Conservation (phyloP, 2,797 vertebrate species). For the Selene dorsalis region DNA sequence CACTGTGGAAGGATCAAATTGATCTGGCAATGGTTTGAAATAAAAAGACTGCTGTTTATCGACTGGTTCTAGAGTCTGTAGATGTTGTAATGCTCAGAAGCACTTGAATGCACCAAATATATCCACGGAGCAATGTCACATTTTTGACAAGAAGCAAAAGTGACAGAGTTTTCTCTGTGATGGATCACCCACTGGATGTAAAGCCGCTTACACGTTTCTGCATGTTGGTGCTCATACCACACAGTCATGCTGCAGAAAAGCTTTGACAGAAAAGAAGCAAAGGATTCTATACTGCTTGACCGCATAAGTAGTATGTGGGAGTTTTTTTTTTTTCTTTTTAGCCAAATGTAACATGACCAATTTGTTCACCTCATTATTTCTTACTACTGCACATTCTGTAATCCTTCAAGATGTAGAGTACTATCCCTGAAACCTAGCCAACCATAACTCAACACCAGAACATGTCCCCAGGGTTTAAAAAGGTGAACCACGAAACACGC, state of each 20-base stretch:
- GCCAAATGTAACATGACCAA: neutral
- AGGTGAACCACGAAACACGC: too few relatives aligned
- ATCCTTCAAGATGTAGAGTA: neutral
- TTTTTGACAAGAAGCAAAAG: constrained; percentile 27
- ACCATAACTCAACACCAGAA: neutral
- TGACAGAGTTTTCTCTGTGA: constrained; percentile 31
- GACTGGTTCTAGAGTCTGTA: neutral
- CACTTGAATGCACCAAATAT: constrained; percentile 17
- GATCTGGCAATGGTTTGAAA: neutral
- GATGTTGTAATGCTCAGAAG: neutral
- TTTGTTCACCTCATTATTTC: neutral
- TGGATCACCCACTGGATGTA: constrained; percentile 37
- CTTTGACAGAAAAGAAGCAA: too few relatives aligned
- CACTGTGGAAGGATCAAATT: neutral
- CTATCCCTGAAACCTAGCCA: neutral
- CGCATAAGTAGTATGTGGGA: too few relatives aligned
- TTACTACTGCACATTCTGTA: neutral
- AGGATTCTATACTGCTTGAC: too few relatives aligned
- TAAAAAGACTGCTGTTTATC: neutral
- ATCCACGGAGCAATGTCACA: neutral
- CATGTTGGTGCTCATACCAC: constrained; percentile 40
- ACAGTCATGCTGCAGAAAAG: constrained; percentile 1
- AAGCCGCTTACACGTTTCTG: constrained; percentile 29
- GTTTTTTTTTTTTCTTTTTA: too few relatives aligned
- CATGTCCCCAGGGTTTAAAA: neutral